phyloP scores from a whole-genome alignment of 2,113 vertebrate species.

The Python bivittatus region DNA sequence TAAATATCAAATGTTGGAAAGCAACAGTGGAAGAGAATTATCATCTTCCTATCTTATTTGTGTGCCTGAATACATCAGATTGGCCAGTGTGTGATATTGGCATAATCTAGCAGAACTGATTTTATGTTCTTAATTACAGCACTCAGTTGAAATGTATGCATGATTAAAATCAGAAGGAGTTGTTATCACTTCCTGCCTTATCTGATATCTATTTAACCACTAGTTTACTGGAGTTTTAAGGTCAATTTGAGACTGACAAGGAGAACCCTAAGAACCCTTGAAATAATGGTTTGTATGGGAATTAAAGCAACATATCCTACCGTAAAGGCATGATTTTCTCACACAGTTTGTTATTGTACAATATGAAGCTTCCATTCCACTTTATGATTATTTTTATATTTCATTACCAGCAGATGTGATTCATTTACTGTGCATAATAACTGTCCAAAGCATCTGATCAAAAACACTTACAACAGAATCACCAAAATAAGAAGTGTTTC shows the following conservation, averaged over 20 bases:
- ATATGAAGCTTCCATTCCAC: conserved; percentile 18
- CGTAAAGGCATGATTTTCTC: conserved; percentile 40
- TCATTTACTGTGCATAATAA: conserved; percentile 54
- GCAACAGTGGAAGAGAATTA: not conserved
- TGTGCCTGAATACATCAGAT: not conserved
- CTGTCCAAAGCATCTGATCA: conserved; percentile 62
- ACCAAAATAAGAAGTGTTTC: conserved; percentile 48
- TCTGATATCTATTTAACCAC: not conserved
- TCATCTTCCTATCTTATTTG: not conserved
- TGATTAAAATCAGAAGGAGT: not conserved
- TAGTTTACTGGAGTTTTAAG: not conserved
- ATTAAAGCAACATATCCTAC: not conserved
- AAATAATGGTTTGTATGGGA: not conserved
- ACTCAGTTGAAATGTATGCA: not conserved
- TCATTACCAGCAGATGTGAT: conserved; percentile 54
- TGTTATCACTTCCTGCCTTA: not conserved
- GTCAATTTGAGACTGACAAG: not conserved
- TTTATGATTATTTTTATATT: conserved; percentile 19
- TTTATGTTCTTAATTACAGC: not conserved
- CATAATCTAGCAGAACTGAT: not conserved
- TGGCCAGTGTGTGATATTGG: not conserved
- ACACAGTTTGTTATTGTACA: conserved; percentile 20
- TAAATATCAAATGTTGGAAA: not conserved
- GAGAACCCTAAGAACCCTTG: not conserved
- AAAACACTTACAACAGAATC: conserved; percentile 66